Evolutionary conservation across 2,113 vertebrate species (phyloP).

Genomic region (Isichthys henryi): DNA sequence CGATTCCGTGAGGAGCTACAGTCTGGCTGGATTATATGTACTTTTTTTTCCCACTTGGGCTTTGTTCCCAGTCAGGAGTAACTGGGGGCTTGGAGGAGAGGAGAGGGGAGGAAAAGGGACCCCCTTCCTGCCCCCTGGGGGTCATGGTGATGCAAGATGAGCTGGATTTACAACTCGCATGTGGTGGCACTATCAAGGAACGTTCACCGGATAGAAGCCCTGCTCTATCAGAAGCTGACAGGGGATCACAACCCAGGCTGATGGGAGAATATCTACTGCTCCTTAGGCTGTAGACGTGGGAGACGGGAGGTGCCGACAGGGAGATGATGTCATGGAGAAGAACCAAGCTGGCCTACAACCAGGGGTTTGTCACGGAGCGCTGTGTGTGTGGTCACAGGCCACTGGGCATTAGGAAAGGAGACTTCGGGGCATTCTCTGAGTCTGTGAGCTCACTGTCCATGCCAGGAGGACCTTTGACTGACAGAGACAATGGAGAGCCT

Average conservation of each 20-base stretch:
- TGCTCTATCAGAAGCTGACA: no score
- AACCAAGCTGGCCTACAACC: not conserved
- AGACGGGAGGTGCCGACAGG: not conserved
- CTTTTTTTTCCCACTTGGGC: not conserved
- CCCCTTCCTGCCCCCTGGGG: not conserved
- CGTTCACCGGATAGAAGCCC: not conserved
- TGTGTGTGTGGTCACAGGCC: not conserved
- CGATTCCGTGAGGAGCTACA: not conserved
- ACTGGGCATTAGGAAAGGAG: not conserved
- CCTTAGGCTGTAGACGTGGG: not conserved
- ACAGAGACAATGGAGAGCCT: not conserved
- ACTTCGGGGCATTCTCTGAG: not conserved
- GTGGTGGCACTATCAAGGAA: not conserved
- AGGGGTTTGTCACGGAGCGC: not conserved
- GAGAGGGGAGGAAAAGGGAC: not conserved
- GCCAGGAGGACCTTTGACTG: not conserved
- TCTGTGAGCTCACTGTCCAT: not conserved
- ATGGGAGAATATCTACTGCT: not conserved
- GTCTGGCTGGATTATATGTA: not conserved
- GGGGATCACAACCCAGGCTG: not conserved
- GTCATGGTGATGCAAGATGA: not conserved
- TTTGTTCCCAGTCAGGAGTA: not conserved
- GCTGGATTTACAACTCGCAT: not conserved
- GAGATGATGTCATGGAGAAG: not conserved
- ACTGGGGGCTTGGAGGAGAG: not conserved